Conservation (phyloP, 2,888 invertebrate species). For the Crioceris asparagi region DNA sequence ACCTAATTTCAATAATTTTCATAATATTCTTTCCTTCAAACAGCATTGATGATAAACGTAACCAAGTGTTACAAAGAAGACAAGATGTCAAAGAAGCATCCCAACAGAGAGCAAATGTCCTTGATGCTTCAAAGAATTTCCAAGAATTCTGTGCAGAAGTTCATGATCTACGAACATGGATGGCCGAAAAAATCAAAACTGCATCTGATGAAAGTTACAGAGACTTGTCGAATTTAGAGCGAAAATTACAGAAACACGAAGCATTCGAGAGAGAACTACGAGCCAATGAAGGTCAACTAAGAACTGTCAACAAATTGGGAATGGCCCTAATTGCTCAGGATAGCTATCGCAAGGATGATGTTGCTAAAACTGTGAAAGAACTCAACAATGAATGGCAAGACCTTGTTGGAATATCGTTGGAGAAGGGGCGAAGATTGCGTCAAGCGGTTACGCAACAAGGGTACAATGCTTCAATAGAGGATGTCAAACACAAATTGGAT, state of each 20-base stretch:
- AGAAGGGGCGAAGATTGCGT: slow-evolving; percentile 63
- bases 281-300: slow-evolving; percentile 86
- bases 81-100: slow-evolving; percentile 65
- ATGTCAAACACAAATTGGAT: slow-evolving; percentile 74
- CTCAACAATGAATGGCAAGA: slow-evolving; percentile 71
- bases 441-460: slow-evolving; percentile 81
- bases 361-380: slow-evolving; percentile 54
- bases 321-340: slow-evolving; percentile 60
- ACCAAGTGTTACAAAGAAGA: slow-evolving; percentile 64
- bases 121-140: slow-evolving; percentile 78
- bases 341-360: slow-evolving; percentile 60
- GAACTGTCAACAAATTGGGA: slow-evolving; percentile 74
- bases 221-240: slow-evolving; percentile 78
- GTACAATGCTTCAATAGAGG: slow-evolving; percentile 72
- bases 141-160: slow-evolving; percentile 90
- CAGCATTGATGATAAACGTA: slow-evolving; percentile 60
- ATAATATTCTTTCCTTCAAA: neutral
- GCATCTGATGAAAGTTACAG: slow-evolving; percentile 89
- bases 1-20: neutral
- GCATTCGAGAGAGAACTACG: slow-evolving; percentile 92
- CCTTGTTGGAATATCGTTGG: slow-evolving; percentile 54
- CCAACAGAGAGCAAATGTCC: slow-evolving; percentile 58
- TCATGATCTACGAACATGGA: slow-evolving; percentile 82
- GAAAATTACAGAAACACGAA: slow-evolving; percentile 91
- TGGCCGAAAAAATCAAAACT: slow-evolving; percentile 81